Conservation (phyloP, 2,113 vertebrate species). For the Mixornis gularis region DNA sequence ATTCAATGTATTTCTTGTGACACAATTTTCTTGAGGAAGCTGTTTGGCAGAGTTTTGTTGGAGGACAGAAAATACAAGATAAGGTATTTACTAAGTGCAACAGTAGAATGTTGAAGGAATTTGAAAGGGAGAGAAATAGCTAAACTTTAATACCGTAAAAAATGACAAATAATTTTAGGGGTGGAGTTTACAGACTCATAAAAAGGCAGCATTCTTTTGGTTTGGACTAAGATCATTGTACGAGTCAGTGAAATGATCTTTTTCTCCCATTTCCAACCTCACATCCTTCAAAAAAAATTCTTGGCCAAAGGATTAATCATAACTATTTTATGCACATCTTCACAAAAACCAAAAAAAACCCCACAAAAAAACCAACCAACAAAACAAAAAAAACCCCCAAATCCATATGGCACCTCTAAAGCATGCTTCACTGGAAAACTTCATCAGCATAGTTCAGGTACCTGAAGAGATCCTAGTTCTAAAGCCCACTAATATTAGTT, state of each 20-base stretch:
- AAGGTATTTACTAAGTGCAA: not conserved
- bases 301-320: conserved; percentile 17
- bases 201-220: not conserved
- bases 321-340: conserved; percentile 32
- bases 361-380: too few relatives aligned
- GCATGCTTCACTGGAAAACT: not conserved
- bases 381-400: too few relatives aligned
- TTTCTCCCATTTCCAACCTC: conserved; percentile 39
- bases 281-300: conserved; percentile 33
- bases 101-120: not conserved
- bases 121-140: not conserved
- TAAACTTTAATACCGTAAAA: not conserved
- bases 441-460: not conserved
- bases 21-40: not conserved
- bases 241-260: not conserved
- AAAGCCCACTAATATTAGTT: not conserved
- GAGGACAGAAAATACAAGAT: not conserved
- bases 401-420: not conserved
- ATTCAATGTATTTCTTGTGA: conserved; percentile 18
- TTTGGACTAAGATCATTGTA: conserved; percentile 22
- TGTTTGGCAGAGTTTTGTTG: conserved; percentile 24
- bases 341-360: not conserved
- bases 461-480: not conserved
- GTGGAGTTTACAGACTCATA: not conserved
- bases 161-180: not conserved